Evolutionary conservation across 2,113 vertebrate species (phyloP).

Genomic region (Baryphthengus martii): DNA sequence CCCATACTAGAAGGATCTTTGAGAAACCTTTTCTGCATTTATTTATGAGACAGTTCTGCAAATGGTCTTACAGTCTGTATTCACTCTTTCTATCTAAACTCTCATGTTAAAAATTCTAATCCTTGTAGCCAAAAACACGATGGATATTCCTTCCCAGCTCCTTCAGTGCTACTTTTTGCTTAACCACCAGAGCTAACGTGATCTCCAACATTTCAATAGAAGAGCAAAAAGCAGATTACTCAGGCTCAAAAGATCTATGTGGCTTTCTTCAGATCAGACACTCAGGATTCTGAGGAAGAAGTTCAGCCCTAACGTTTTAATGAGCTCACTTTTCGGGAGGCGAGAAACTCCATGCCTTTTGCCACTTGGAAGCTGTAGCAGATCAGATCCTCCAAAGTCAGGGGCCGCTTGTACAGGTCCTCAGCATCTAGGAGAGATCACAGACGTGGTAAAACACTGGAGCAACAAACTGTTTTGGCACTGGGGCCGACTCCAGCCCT

Average conservation of each 20-base stretch:
- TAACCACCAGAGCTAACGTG: background rate
- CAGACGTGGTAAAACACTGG: background rate
- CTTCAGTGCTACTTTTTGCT: background rate
- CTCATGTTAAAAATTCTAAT: background rate
- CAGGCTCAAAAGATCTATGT: background rate
- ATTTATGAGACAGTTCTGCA: background rate
- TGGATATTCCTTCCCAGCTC: background rate
- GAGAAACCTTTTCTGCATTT: background rate
- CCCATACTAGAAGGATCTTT: background rate
- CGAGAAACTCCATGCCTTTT: conserved; percentile 95
- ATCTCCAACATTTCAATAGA: background rate
- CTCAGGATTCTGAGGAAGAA: background rate
- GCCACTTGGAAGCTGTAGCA: conserved; percentile 96
- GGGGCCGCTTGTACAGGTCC: conserved; percentile 86
- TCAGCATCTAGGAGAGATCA: conserved; percentile 80
- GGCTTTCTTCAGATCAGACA: background rate
- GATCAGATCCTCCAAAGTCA: conserved; percentile 91
- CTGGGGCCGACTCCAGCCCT: background rate
- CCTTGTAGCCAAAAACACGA: background rate
- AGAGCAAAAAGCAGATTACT: background rate
- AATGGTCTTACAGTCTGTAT: background rate
- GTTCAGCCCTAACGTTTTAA: background rate
- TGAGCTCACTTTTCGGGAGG: conserved; percentile 87
- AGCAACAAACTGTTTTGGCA: background rate
- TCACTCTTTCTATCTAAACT: background rate